Evolutionary conservation across 2,888 invertebrate species (phyloP), one percentile per base, ranked within the genome.

Genomic region (Xestia rhomboidea): DNA sequence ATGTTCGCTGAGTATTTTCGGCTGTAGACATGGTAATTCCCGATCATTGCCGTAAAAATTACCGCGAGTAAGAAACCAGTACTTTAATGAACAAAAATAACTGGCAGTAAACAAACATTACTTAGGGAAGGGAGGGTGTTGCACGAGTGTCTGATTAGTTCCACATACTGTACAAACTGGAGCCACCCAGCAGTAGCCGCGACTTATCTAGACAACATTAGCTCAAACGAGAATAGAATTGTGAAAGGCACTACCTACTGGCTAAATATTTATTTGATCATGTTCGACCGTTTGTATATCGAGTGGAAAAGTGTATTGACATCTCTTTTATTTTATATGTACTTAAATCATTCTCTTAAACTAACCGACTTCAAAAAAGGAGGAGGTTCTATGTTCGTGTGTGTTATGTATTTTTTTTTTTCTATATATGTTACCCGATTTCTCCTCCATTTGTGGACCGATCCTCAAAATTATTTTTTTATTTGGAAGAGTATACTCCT

Each of bases 31-130:
- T 46, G 68, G 62, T 74, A 44, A 46, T 46, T 74, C 44, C 30
- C 38, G 18, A 63, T 57, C 57, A 62, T 54, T 54, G 49, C 38
- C 15, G 49, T 73, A 74, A 86, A 77, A 78, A 70, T 71, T 67
- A 57, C 66, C 51, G 49, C 44, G 62, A 49, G 46, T 60, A 68
- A 60, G 64, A 38, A 62, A 27, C 51, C 38, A 38, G 63, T 54
- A 75, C 57, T 70, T 68, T 41, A 67, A 54, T 75, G 66, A 67
- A 78, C 67, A 69, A 71, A 82, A 80, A 85, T 80, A 79, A 80
- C 75, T 73, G 30, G 49, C 38, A 60, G 76, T 72, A 77, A 86
- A 86, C 82, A 70, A 77, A 49, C n/a, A 38, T 64, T 51, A 21
- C 57, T 38, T 38, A 64, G 13, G 15, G 60, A 34, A 41, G 18